Conservation (phyloP, 1,140 invertebrate genomes). For the Lineus longissimus region DNA sequence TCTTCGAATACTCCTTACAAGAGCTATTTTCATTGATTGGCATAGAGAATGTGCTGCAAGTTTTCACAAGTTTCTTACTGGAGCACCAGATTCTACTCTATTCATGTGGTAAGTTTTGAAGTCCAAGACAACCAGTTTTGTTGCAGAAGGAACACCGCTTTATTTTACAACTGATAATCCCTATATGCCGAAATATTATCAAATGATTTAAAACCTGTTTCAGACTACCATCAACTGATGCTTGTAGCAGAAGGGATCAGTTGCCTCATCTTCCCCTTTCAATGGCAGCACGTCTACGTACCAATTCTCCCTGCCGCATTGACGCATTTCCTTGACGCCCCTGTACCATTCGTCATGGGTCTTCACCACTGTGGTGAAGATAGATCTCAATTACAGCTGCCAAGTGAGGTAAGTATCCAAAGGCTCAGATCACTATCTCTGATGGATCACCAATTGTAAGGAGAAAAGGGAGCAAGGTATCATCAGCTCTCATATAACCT, state of each 20-base stretch:
- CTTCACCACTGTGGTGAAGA: constrained; percentile 53
- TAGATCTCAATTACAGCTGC: constrained; percentile 59
- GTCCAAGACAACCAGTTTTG: too few relatives aligned
- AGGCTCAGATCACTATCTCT: constrained; percentile 5
- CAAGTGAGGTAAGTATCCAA: constrained; percentile 57
- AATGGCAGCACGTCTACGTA: constrained; percentile 98
- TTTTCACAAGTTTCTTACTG: constrained; percentile 92
- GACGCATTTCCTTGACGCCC: constrained; percentile 96
- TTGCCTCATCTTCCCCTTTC: constrained; percentile 86
- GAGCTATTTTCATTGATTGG: constrained; percentile 82
- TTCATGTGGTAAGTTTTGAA: constrained; percentile 71
- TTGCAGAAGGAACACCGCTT: too few relatives aligned
- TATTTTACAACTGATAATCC: too few relatives aligned
- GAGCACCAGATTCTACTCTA: constrained; percentile 95
- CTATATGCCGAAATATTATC: too few relatives aligned
- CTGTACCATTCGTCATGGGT: constrained; percentile 98
- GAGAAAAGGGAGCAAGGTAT: not conserved
- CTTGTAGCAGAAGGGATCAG: constrained; percentile 92
- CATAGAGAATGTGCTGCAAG: constrained; percentile 82
- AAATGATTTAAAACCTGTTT: too few relatives aligned
- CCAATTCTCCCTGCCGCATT: constrained; percentile 94
- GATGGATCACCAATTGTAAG: constrained; percentile 3
- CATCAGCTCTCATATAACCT: too few relatives aligned
- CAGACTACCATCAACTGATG: constrained; percentile 94
- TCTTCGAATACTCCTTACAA: constrained; percentile 88